phyloP scores from a whole-genome alignment of 2,888 invertebrate genomes.

The Drosophila infuscata region DNA sequence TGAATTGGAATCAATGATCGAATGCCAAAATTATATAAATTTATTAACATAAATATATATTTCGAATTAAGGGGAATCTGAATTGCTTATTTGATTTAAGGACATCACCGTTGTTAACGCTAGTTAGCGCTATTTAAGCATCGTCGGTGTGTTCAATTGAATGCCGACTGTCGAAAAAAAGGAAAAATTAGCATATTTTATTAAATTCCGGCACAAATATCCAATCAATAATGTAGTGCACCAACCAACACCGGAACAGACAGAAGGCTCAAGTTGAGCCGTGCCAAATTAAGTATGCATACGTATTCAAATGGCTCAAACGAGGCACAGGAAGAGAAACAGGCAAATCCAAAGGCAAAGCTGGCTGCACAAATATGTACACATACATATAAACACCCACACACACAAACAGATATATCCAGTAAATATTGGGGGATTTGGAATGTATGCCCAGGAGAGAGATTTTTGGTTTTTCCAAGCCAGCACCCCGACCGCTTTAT shows the following conservation, averaged over 20 bases:
- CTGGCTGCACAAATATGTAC: conserved; percentile 38
- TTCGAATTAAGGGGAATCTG: not conserved
- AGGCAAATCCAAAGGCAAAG: conserved; percentile 42
- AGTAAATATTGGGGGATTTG: conserved; percentile 28
- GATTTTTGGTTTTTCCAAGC: conserved; percentile 73
- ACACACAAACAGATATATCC: conserved; percentile 30
- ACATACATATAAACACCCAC: conserved; percentile 17
- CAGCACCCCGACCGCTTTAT: conserved; percentile 43
- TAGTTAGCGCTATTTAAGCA: conserved; percentile 47
- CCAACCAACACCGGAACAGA: conserved; percentile 57
- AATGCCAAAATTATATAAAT: not conserved
- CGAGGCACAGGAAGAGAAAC: conserved; percentile 10
- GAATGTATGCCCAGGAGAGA: conserved; percentile 64
- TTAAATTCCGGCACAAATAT: conserved; percentile 78
- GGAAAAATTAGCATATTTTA: conserved; percentile 78
- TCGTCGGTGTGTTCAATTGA: conserved; percentile 54
- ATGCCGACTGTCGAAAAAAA: conserved; percentile 57
- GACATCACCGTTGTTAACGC: conserved; percentile 16
- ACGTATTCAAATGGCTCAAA: conserved; percentile 76
- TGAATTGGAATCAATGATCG: not conserved
- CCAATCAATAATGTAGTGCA: conserved; percentile 79
- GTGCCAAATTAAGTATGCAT: conserved; percentile 77
- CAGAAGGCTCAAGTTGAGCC: conserved; percentile 42
- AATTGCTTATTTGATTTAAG: conserved; percentile 2
- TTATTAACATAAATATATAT: not conserved